A percentile compares a stretch with the other conserved stretches of the same genome.
phyloP scores from a whole-genome alignment of 2,888 invertebrate species.

The Adelphocoris suturalis region DNA sequence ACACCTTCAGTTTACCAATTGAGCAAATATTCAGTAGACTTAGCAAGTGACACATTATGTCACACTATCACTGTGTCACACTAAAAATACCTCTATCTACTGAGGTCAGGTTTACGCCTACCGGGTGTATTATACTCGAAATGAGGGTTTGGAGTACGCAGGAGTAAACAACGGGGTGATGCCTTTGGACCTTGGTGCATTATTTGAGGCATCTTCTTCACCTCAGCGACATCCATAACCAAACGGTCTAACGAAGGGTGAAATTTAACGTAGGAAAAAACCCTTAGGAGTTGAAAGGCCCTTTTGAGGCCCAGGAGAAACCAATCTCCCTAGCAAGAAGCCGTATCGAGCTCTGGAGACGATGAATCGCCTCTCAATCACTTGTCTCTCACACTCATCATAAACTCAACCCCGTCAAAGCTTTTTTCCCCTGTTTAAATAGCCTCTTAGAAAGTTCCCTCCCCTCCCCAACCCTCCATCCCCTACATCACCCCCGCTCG shows the following conservation, averaged over 20 bases:
- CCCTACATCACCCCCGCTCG: too few relatives aligned
- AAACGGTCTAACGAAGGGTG: slow-evolving; percentile 12
- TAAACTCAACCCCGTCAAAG: not conserved
- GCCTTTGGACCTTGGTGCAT: too few relatives aligned
- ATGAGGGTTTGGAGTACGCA: too few relatives aligned
- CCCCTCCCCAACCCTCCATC: not conserved
- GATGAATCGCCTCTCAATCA: slow-evolving; percentile 36
- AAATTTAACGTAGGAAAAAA: not conserved
- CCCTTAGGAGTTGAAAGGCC: slow-evolving; percentile 3
- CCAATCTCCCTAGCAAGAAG: not conserved
- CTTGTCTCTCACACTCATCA: slow-evolving; percentile 39
- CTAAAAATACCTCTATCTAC: too few relatives aligned
- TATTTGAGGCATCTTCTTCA: not conserved
- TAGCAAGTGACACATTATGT: too few relatives aligned
- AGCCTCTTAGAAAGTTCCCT: not conserved
- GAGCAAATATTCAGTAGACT: too few relatives aligned
- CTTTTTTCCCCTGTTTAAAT: not conserved
- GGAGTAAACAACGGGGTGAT: too few relatives aligned
- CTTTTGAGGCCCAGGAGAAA: not conserved
- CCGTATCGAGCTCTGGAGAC: not conserved
- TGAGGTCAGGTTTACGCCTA: too few relatives aligned
- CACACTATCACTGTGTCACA: too few relatives aligned
- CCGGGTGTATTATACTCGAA: too few relatives aligned
- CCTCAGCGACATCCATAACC: not conserved
- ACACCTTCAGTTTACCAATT: too few relatives aligned